phyloP scores from a whole-genome alignment of 64 coral and sea anemone species.

The Actinia equina region DNA sequence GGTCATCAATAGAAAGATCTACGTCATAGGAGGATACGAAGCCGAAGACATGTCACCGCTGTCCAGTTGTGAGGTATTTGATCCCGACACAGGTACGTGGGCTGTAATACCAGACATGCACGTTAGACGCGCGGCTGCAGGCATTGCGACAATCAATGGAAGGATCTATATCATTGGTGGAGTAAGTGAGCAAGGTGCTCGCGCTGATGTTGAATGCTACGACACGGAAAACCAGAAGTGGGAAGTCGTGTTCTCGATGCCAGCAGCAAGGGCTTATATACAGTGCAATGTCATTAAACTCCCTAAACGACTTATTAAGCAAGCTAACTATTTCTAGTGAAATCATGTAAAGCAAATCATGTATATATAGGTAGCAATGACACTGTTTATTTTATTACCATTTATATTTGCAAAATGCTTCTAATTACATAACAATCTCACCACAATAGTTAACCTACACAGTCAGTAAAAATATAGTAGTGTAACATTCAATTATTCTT shows the following conservation, averaged over 20 bases:
- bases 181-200: background rate
- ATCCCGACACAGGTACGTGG: slow-evolving; percentile 18
- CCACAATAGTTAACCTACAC: no score
- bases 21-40: slow-evolving; percentile 41
- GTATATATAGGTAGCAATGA: no score
- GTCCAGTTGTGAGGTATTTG: slow-evolving; percentile 30
- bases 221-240: background rate
- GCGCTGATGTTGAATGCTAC: background rate
- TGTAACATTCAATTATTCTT: no score
- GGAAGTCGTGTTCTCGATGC: background rate
- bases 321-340: background rate
- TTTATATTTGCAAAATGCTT: no score
- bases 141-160: background rate
- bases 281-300: background rate
- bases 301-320: background rate
- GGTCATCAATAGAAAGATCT: slow-evolving; percentile 3
- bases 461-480: no score
- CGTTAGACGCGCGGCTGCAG: background rate
- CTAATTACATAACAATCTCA: no score
- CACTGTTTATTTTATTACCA: no score
- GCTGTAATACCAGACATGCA: background rate
- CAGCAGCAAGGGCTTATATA: background rate
- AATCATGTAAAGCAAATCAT: no score
- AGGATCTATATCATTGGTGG: slow-evolving; percentile 27
- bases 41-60: slow-evolving; percentile 5